These are phyloP conservation scores for Gracilinanus agilis DNA, from an alignment of 2,113 vertebrate genomes.

Conservation along the genomic window DNA sequence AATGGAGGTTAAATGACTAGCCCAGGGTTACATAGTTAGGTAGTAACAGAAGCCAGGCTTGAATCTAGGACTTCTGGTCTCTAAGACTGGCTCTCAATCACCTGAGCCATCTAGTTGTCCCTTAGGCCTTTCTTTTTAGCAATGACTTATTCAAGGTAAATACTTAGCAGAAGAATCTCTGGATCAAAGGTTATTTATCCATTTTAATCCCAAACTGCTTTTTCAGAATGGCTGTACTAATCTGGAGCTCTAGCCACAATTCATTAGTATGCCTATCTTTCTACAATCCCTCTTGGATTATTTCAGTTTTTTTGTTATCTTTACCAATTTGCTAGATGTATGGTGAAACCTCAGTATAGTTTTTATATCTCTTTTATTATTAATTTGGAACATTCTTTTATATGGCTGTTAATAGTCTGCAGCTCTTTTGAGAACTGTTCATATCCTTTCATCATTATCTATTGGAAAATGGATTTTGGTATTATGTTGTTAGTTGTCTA, in stretches of 20 bases:
- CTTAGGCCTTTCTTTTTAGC: background rate
- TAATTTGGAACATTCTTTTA: background rate
- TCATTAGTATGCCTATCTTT: background rate
- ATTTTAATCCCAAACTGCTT: background rate
- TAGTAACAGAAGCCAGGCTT: too few relatives aligned
- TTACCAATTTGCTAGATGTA: background rate
- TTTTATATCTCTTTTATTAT: background rate
- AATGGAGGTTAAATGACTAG: too few relatives aligned
- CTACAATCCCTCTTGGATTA: background rate
- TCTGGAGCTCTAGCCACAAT: background rate
- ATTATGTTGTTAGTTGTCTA: background rate
- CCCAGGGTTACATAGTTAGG: too few relatives aligned
- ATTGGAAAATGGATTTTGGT: background rate
- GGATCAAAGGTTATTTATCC: background rate
- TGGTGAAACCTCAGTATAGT: background rate
- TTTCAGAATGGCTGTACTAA: background rate
- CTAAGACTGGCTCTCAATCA: too few relatives aligned
- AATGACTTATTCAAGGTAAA: background rate
- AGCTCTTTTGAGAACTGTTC: background rate
- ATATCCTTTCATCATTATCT: background rate
- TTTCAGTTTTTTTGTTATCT: background rate
- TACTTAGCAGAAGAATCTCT: background rate
- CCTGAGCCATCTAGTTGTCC: too few relatives aligned
- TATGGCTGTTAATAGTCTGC: background rate
- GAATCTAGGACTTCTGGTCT: too few relatives aligned